Evolutionary conservation across 2,888 invertebrate genomes (phyloP).

Genomic region (Dendrolimus houi): DNA sequence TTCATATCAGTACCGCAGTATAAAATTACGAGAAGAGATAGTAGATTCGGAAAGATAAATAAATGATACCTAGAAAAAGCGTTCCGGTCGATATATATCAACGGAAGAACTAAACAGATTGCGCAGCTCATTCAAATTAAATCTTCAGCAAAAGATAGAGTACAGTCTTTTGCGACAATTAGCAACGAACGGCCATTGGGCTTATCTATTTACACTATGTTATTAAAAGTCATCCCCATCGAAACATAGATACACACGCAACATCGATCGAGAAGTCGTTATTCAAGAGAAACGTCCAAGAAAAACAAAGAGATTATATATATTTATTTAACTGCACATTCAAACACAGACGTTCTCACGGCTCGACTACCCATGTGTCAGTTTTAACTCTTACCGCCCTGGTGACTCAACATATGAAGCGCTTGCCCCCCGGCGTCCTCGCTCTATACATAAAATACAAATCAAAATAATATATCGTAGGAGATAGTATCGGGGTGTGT

Average conservation of each 20-base stretch:
- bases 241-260: constrained; percentile 76
- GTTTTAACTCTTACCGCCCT: constrained; percentile 91
- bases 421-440: constrained; percentile 95
- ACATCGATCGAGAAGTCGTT: constrained; percentile 74
- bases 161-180: constrained; percentile 74
- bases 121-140: constrained; percentile 76
- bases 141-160: constrained; percentile 74
- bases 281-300: constrained; percentile 75
- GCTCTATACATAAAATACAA: constrained; percentile 86
- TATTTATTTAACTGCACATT: constrained; percentile 68
- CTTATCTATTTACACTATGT: constrained; percentile 73
- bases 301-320: constrained; percentile 67
- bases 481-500: constrained; percentile 71
- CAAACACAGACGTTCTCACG: constrained; percentile 76
- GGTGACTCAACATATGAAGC: constrained; percentile 91
- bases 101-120: constrained; percentile 75
- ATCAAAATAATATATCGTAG: constrained; percentile 75
- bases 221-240: constrained; percentile 70
- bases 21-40: constrained; percentile 63
- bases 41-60: constrained; percentile 72
- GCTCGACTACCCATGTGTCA: constrained; percentile 72
- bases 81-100: constrained; percentile 63
- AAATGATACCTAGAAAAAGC: constrained; percentile 75
- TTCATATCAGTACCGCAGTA: constrained; percentile 69
- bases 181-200: constrained; percentile 77